Base-by-base conservation (phyloP, 2,797 vertebrate species). In the Rallus crepitans region DNA sequence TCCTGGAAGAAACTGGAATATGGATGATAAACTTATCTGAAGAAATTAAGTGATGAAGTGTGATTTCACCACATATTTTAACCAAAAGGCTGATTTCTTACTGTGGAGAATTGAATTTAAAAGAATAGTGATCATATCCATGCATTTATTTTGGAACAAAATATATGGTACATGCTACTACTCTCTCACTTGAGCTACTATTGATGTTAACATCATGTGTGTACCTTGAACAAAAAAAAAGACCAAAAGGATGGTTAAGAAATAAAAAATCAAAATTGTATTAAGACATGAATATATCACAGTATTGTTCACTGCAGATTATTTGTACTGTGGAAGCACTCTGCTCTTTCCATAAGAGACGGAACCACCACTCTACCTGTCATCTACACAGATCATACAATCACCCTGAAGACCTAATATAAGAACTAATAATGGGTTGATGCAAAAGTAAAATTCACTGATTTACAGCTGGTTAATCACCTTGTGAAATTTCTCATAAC, bases 11-110 rank as follows among this genome's bases (percentile, higher is more conserved):
- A 93, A 72, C 19, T 65, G 40, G 55, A 69, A 89, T 83, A 87
- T 37, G 48, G 30, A 59, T 40, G 50, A 42, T 86, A 96, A 37
- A 89, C 48, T 73, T 93, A 94, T 52, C 81, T 87, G 42, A 96
- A 95, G 92, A 68, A 87, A 89, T 84, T 87, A 94, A 91, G 42
- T 33, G 19, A 90, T 31, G 25, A 68, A 64, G 28, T 69, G 59
- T 80, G 73, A 82, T 89, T 87, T 75, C 75, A 72, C 37, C 80
- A 35, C 24, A 56, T 16, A 47, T 77, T 90, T 85, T 90, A 90
- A 89, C 59, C 79, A 57, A 78, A 76, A 80, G 24, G 13, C 56
- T 57, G 77, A 91, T 60, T 84, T 69, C 30, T 84, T 88, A 86
- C 24, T 69, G 35, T 48, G 71, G 23, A 18, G 18, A n/a, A 82